A percentile compares a stretch with the other conserved stretches of the same genome.
Conservation (phyloP, 2,888 invertebrate genomes). For the Tenthredo amoena region DNA sequence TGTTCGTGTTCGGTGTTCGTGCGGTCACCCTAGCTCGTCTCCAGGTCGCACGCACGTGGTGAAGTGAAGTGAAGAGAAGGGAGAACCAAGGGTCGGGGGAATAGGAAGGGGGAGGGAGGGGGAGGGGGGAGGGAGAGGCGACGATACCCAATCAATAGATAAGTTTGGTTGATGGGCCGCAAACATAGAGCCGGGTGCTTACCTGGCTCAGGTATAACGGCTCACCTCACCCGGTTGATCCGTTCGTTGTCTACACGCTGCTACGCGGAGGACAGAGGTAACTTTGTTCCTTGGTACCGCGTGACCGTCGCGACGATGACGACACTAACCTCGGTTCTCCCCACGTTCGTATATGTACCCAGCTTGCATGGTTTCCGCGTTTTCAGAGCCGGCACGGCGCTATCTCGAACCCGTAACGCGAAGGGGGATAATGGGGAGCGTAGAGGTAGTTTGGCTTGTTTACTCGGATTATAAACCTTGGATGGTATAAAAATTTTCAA, state of each 20-base stretch:
- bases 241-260: not conserved
- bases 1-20: constrained; percentile 30
- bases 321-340: constrained; percentile 56
- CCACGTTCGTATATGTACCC: constrained; percentile 67
- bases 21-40: constrained; percentile 26
- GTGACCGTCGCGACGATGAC: constrained; percentile 37
- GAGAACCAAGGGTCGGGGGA: not conserved
- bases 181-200: constrained; percentile 73
- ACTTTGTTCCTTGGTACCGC: constrained; percentile 63
- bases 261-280: constrained; percentile 61
- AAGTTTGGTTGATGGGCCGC: constrained; percentile 70
- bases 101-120: not conserved
- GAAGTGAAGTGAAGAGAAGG: constrained; percentile 19
- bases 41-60: constrained; percentile 31
- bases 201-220: constrained; percentile 68
- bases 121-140: constrained; percentile 31
- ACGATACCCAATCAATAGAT: constrained; percentile 75
- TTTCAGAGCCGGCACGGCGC: constrained; percentile 60
- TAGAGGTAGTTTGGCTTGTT: constrained; percentile 60
- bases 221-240: not conserved
- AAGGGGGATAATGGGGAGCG: not conserved
- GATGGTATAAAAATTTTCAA: not conserved
- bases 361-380: constrained; percentile 73
- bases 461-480: constrained; percentile 68
- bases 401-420: constrained; percentile 32